A percentile compares a stretch with the other conserved stretches of the same genome.
These are phyloP conservation scores for Tenthredo distinguenda DNA, from an alignment of 2,888 invertebrate species.

Conservation along the genomic window DNA sequence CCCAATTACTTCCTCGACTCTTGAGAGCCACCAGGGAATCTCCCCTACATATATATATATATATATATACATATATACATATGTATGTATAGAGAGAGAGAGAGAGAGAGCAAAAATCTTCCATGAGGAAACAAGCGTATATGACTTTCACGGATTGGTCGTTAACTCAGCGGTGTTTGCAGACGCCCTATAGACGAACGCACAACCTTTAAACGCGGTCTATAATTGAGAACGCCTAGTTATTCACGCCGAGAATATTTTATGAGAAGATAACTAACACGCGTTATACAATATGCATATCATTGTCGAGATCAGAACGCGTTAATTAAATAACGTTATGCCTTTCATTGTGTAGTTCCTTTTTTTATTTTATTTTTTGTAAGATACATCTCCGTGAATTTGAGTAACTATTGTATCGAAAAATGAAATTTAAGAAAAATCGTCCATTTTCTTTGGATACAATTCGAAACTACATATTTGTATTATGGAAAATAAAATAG, in stretches of 20 bases:
- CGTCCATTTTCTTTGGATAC: no score
- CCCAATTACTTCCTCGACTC: slow-evolving; percentile 41
- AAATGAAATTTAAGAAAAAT: no score
- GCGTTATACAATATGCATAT: background rate
- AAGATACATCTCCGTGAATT: no score
- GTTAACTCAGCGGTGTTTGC: background rate
- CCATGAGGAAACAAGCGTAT: slow-evolving; percentile 13
- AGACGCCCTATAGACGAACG: background rate
- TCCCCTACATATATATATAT: background rate
- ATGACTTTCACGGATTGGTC: background rate
- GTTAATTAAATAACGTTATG: background rate
- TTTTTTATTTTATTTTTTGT: no score
- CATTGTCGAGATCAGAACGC: background rate
- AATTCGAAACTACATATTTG: no score
- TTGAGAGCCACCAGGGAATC: slow-evolving; percentile 35
- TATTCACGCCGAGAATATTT: slow-evolving; percentile 2
- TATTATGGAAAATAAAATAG: no score
- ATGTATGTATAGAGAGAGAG: background rate
- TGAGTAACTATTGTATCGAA: no score
- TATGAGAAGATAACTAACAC: background rate
- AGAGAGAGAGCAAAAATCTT: background rate
- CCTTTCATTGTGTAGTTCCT: no score
- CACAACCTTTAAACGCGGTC: slow-evolving; percentile 2
- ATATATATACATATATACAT: background rate
- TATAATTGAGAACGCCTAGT: slow-evolving; percentile 2